Conservation (phyloP, 2,797 vertebrate genomes). For the Hozukius guyotensis region DNA sequence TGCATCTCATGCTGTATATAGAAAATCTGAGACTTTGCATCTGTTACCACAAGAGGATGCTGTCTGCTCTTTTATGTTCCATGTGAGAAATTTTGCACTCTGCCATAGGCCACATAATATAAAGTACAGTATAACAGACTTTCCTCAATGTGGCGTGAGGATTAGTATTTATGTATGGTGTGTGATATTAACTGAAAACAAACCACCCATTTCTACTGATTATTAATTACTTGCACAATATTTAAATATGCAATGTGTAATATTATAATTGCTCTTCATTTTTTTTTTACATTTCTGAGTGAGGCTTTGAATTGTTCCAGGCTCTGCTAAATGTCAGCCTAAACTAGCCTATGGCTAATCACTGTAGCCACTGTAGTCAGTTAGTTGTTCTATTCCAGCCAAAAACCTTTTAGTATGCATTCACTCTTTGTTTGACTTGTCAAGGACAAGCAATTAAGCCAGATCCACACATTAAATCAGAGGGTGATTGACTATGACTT, state of each 20-base stretch:
- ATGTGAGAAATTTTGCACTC: background rate
- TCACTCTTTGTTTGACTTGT: slow-evolving; percentile 1
- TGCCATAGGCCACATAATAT: background rate
- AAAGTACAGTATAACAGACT: background rate
- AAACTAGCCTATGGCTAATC: background rate
- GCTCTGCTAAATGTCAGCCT: background rate
- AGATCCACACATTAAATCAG: background rate
- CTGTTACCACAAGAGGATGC: slow-evolving; percentile 44
- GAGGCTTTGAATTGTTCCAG: background rate
- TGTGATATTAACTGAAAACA: background rate
- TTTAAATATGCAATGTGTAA: background rate
- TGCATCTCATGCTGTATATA: background rate
- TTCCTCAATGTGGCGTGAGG: background rate
- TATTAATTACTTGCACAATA: background rate
- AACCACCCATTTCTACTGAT: background rate
- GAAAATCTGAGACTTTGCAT: background rate
- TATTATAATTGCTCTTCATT: background rate
- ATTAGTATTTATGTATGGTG: background rate
- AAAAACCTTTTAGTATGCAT: background rate
- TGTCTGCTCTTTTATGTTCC: slow-evolving; percentile 4
- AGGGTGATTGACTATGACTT: background rate
- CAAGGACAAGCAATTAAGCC: background rate
- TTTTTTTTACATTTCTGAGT: background rate
- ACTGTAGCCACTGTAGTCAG: background rate
- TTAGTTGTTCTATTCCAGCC: background rate